Evolutionary conservation across 2,113 vertebrate species (phyloP).

Genomic region (Eclectus roratus): DNA sequence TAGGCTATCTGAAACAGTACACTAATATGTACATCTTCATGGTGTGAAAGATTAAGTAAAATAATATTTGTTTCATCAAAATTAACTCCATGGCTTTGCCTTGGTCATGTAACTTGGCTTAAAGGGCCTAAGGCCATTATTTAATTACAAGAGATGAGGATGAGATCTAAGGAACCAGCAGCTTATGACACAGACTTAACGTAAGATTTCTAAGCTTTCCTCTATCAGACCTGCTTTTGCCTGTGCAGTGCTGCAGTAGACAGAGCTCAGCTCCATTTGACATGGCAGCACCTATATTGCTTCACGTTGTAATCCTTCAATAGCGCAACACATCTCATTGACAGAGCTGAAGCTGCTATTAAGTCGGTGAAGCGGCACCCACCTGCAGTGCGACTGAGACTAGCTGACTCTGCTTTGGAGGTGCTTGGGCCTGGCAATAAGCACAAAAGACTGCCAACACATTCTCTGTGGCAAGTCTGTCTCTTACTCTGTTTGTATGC

Average conservation of each 20-base stretch:
- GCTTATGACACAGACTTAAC: not conserved
- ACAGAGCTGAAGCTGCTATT: not conserved
- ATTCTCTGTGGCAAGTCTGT: not conserved
- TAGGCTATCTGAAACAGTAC: not conserved
- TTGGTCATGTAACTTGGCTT: not conserved
- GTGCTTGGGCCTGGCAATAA: not conserved
- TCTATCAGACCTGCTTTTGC: not conserved
- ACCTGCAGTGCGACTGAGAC: not conserved
- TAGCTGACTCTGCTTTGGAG: not conserved
- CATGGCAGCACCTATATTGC: not conserved
- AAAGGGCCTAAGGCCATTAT: not conserved
- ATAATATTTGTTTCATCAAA: not conserved
- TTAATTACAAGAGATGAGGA: not conserved
- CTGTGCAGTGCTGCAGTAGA: not conserved
- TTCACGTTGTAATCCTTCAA: not conserved
- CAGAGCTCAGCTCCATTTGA: not conserved
- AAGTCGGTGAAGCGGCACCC: not conserved
- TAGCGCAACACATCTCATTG: accelerated
- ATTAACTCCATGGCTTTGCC: not conserved
- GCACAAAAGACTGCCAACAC: not conserved
- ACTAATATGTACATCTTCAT: not conserved
- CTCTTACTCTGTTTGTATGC: not conserved
- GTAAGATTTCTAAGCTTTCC: not conserved
- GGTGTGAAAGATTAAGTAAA: not conserved
- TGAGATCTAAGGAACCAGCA: not conserved